Base-by-base conservation (phyloP, 1,140 invertebrate species). In the Brachionus sp. region DNA sequence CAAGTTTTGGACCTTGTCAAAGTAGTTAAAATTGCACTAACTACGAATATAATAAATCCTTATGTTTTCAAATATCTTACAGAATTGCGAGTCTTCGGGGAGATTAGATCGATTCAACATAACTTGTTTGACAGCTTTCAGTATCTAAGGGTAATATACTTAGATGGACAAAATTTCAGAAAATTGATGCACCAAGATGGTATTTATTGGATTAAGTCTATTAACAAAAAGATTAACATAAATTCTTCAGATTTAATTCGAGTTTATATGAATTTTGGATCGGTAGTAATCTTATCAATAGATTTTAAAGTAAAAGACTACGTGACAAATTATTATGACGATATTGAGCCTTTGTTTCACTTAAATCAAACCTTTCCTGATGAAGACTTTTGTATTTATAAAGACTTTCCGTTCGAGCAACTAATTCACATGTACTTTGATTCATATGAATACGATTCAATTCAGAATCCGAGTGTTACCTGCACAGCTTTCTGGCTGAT, bases 341-440 rank as follows among this genome's bases (percentile, higher is more conserved):
- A 66, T 66, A 29, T 66, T 37, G 64, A 66, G 6, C 64, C 64
- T 33, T 33, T 66, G 0, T 66, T 66, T 3, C 5, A 66, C 29
- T 25, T 66, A 1, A 66, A 66, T n/a, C 6, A 33, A 12, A 66
- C 64, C 10, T 66, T 66, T 66, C 29, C 62, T 13, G 25, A 66
- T 4, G 62, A 37, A 33, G 62, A 66, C 62, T 66, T 66, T 66
- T 66, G 62, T 66, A 57, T 57, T 57, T 57, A 57, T n/a, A 57
- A 57, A 57, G 50, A 57, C 16, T 57, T 57, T 57, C 50, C 50
- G 2, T 57, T 57, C 50, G n/a, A 57, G 7, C 50, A 57, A 57
- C 16, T 57, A 5, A 19, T 57, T 57, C 50, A 57, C 19, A 19
- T 57, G 16, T 57, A 57, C 19, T 57, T 57, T 57, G 50, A 57